Conservation (phyloP, 1,140 invertebrate species). For the Drosophila watanabei region DNA sequence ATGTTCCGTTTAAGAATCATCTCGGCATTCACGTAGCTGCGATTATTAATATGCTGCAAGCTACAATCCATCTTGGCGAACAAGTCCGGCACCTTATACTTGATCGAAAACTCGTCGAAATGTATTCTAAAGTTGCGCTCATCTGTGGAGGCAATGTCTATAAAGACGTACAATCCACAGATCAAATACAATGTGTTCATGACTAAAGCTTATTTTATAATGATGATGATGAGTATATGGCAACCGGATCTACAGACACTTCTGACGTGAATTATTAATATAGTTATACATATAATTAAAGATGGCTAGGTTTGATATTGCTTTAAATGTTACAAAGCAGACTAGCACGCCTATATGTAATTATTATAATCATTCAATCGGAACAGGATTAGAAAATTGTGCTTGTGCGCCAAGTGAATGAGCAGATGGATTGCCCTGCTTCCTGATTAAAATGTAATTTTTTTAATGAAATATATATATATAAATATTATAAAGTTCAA, state of each 20-base stretch:
- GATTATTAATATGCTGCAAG: slow-evolving; percentile 26
- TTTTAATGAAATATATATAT: neutral
- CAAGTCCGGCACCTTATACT: slow-evolving; percentile 6
- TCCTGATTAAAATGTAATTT: neutral
- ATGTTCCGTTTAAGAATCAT: slow-evolving; percentile 27
- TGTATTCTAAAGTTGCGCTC: slow-evolving; percentile 27
- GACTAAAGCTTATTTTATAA: slow-evolving; percentile 15
- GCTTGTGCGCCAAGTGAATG: neutral
- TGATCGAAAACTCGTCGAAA: slow-evolving; percentile 33
- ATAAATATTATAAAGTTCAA: neutral
- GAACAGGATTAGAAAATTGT: neutral
- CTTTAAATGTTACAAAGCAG: slow-evolving; percentile 1
- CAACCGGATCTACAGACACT: neutral
- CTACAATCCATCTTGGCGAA: neutral
- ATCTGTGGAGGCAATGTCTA: slow-evolving; percentile 1
- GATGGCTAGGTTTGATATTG: slow-evolving; percentile 21
- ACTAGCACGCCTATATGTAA: neutral
- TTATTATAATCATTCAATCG: slow-evolving; percentile 4
- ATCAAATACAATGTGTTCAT: slow-evolving; percentile 29
- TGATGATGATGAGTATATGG: neutral
- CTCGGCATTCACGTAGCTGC: slow-evolving; percentile 25
- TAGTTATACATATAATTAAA: slow-evolving; percentile 15
- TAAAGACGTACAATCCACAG: slow-evolving; percentile 15
- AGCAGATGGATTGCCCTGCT: neutral
- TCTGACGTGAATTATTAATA: neutral